phyloP scores from a whole-genome alignment of 2,113 vertebrate genomes.

The Edolisoma coerulescens region DNA sequence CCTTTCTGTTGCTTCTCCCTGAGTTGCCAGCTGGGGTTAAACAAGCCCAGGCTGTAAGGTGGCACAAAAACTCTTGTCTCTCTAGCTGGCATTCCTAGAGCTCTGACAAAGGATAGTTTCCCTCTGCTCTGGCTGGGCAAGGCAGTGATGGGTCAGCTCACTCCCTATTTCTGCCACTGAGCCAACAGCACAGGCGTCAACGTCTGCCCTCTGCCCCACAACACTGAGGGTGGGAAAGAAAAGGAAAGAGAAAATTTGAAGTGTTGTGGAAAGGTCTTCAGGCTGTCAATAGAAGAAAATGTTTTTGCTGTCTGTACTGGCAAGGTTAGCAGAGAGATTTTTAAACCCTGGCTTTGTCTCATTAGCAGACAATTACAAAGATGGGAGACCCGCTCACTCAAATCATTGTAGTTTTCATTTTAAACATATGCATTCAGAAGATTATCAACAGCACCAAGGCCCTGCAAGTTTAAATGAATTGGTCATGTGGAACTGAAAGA shows the following conservation, averaged over 20 bases:
- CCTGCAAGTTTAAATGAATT: background rate
- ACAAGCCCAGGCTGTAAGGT: background rate
- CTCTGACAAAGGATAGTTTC: background rate
- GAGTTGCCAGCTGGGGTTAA: background rate
- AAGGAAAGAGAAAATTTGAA: background rate
- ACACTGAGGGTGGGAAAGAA: background rate
- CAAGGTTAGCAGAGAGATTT: background rate
- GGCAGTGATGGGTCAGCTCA: background rate
- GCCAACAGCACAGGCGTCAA: background rate
- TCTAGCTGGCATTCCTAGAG: background rate
- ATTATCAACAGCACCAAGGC: background rate
- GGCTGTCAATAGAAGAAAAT: background rate
- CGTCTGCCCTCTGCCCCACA: background rate
- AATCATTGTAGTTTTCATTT: background rate
- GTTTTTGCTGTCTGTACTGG: background rate
- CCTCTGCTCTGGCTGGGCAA: background rate
- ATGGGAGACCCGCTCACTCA: background rate
- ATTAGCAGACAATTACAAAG: background rate
- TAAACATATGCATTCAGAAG: background rate
- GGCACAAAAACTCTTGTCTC: background rate
- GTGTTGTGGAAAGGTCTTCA: background rate
- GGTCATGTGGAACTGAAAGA: background rate
- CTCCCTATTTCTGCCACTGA: background rate
- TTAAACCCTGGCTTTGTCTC: background rate
- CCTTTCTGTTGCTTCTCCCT: background rate